Percentiles rank a stretch among this genome's conserved stretches.
phyloP scores from a whole-genome alignment of 2,888 invertebrate genomes.

The Heliconius charithonia region DNA sequence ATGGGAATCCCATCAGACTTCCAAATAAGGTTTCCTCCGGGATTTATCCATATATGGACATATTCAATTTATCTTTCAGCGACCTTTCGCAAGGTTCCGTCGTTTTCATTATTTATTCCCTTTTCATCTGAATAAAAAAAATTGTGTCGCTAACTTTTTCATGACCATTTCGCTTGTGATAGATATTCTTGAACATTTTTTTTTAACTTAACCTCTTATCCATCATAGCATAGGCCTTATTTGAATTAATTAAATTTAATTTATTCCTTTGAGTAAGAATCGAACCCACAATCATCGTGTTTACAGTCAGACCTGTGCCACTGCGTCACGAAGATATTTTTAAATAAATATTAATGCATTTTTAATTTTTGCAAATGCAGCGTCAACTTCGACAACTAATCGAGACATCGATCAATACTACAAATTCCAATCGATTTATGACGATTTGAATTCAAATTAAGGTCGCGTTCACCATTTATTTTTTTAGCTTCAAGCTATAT shows the following conservation, averaged over 20 bases:
- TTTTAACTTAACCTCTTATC: not conserved
- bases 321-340: not conserved
- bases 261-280: not conserved
- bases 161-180: not conserved
- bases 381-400: not conserved
- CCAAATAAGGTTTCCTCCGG: conserved; percentile 3
- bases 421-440: not conserved
- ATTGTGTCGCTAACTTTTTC: not conserved
- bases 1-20: conserved; percentile 22
- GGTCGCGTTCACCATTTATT: not conserved
- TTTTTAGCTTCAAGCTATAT: too few species aligned
- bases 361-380: not conserved
- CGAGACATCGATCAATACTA: not conserved
- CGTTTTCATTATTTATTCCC: conserved; percentile 15
- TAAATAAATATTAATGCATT: not conserved
- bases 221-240: too few species aligned
- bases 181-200: not conserved
- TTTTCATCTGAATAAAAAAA: conserved; percentile 13
- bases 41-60: conserved; percentile 7
- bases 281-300: not conserved
- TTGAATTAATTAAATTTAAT: not conserved
- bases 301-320: not conserved
- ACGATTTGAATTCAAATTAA: not conserved
- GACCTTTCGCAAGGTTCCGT: conserved; percentile 1
- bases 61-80: conserved; percentile 23